Evolutionary conservation across 2,888 invertebrate species (phyloP).

Genomic region (Rhogogaster chlorosoma): DNA sequence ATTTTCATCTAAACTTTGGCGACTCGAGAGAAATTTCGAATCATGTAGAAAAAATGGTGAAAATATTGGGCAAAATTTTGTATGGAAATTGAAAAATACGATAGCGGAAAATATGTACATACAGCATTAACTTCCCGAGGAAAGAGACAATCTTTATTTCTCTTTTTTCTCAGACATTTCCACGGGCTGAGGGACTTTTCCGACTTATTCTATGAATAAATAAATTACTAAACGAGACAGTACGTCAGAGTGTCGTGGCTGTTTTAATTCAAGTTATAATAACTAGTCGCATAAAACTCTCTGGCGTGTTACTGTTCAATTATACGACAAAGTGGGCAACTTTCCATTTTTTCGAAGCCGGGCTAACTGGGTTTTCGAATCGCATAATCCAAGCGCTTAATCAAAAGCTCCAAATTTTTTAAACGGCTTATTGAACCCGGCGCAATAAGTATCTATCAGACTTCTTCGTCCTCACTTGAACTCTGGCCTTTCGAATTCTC

Average conservation of each 20-base stretch:
- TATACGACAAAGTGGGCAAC: background rate
- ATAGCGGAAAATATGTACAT: background rate
- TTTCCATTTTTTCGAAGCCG: background rate
- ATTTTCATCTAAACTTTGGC: background rate
- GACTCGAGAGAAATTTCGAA: background rate
- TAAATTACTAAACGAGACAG: background rate
- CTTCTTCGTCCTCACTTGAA: background rate
- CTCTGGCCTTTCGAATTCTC: constrained; percentile 17
- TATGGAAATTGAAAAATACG: background rate
- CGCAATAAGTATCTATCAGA: background rate
- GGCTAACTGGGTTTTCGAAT: background rate
- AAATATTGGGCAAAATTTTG: background rate
- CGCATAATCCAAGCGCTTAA: background rate
- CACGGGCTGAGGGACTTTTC: background rate
- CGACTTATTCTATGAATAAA: constrained; percentile 21
- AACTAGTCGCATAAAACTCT: background rate
- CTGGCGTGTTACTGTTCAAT: background rate
- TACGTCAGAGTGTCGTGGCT: background rate
- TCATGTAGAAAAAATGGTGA: background rate
- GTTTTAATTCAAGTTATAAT: constrained; percentile 18
- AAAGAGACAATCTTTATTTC: background rate
- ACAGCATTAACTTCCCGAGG: background rate
- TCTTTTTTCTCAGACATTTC: background rate
- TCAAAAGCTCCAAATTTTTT: background rate
- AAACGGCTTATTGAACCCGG: background rate